phyloP scores from a whole-genome alignment of 2,797 vertebrate genomes.

The Buceros bicornis region DNA sequence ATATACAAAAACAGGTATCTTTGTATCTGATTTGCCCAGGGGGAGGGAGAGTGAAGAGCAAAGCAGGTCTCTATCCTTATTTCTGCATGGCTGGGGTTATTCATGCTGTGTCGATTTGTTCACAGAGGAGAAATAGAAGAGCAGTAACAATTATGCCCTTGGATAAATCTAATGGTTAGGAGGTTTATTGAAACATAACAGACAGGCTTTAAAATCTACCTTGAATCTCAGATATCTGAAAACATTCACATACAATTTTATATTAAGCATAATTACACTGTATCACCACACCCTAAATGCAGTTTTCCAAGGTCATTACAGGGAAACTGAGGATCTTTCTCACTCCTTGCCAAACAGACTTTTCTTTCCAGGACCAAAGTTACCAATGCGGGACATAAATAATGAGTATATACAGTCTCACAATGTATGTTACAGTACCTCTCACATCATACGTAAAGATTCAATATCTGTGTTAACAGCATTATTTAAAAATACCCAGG shows the following conservation, averaged over 20 bases:
- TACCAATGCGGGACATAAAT: not conserved
- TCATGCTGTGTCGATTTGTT: not conserved
- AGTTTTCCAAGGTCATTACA: not conserved
- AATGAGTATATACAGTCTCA: not conserved
- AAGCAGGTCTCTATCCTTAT: not conserved
- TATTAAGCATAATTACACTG: not conserved
- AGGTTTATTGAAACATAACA: not conserved
- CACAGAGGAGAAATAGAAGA: not conserved
- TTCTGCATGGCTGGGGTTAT: not conserved
- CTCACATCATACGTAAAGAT: not conserved
- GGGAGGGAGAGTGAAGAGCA: not conserved
- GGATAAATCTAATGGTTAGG: not conserved
- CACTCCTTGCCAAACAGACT: not conserved
- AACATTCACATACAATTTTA: not conserved
- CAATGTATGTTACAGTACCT: not conserved
- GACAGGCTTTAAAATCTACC: not conserved
- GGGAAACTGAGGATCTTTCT: not conserved
- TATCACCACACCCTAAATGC: not conserved
- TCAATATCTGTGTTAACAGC: not conserved
- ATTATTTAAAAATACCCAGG: not conserved
- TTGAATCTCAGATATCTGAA: not conserved
- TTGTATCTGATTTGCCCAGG: not conserved
- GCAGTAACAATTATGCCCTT: not conserved
- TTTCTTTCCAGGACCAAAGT: not conserved
- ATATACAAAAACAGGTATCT: not conserved